These are phyloP conservation scores for Exocentrus adspersus DNA, from an alignment of 2,888 invertebrate genomes.

Conservation along the genomic window DNA sequence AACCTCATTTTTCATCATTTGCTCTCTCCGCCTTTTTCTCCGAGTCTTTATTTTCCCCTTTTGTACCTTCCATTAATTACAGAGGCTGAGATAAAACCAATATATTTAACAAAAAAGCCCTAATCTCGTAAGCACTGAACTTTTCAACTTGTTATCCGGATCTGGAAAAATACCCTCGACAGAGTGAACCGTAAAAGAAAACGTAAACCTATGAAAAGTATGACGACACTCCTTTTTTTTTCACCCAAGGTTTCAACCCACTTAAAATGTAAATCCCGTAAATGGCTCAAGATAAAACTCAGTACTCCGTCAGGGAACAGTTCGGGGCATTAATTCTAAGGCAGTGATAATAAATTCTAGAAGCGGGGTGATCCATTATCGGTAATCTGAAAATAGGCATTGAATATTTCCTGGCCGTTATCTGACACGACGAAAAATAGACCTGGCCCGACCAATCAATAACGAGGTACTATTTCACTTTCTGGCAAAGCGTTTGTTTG, in stretches of 20 bases:
- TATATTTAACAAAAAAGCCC: not conserved
- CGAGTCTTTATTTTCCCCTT: too few relatives aligned
- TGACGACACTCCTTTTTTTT: not conserved
- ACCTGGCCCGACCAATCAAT: slow-evolving; percentile 6
- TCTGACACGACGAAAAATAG: slow-evolving; percentile 13
- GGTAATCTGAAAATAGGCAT: slow-evolving; percentile 20
- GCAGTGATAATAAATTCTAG: slow-evolving; percentile 21
- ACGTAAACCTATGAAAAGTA: not conserved
- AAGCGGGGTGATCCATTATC: slow-evolving; percentile 17
- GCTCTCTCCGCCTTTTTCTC: too few relatives aligned
- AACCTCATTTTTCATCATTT: too few relatives aligned
- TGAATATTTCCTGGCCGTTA: slow-evolving; percentile 20
- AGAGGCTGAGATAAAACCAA: not conserved
- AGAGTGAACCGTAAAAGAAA: not conserved
- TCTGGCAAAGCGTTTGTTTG: not conserved
- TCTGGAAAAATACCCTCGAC: not conserved
- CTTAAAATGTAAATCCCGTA: slow-evolving; percentile 15
- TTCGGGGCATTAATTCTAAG: slow-evolving; percentile 15
- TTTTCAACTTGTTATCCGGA: not conserved
- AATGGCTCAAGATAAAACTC: slow-evolving; percentile 17
- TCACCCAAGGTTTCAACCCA: not conserved
- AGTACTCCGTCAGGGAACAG: slow-evolving; percentile 16
- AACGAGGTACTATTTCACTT: not conserved
- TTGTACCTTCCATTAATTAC: not conserved
- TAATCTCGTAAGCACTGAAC: not conserved